Base-by-base conservation (phyloP, 1,140 invertebrate genomes). In the Leucophenga varia region DNA sequence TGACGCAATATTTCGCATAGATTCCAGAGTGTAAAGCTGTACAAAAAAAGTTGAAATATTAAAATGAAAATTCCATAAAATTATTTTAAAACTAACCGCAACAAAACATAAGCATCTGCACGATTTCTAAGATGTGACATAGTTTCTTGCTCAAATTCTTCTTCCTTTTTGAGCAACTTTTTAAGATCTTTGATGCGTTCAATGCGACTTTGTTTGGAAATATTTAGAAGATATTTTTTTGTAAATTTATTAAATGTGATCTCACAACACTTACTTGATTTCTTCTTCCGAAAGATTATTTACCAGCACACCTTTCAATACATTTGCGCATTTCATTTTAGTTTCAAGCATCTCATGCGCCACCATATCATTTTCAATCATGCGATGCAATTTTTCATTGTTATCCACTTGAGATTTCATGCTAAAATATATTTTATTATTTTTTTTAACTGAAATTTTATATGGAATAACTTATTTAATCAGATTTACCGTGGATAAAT, bases 351-450 rank as follows among this genome's bases (percentile, higher is more conserved):
- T 57, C 14, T 72, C 55, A 30, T 68, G 65, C 12, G 47, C 56
- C 47, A 70, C 16, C 45, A 64, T 67, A 18, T 69, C 71, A 3
- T 55, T 54, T 7, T 67, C 64, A 37, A 65, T 67, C 41, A 55
- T 54, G 12, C 67, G 65, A 31, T 64, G 52, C 10, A 74, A 44
- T 35, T 67, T 69, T 12, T 65, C 51, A 48, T 74, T 74, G 39
- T 72, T 72, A 16, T 72, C 61, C 19, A 74, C 55, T 41, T 70
- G 71, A 36, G 57, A 54, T 53, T 74, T 74, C 49, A 74, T 73
- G 32, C 71, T 73, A 19, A 16, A 40, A 36, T 12, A 20, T 16
- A 20, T 17, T n/a, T 21, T 18, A 7, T n/a, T 32, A 34, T 17
- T n/a, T 17, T 37, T 1, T 16, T 14, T 17, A 10, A 37, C 3